Conservation (phyloP, 2,888 invertebrate genomes). For the Archaeoteleia sp. region DNA sequence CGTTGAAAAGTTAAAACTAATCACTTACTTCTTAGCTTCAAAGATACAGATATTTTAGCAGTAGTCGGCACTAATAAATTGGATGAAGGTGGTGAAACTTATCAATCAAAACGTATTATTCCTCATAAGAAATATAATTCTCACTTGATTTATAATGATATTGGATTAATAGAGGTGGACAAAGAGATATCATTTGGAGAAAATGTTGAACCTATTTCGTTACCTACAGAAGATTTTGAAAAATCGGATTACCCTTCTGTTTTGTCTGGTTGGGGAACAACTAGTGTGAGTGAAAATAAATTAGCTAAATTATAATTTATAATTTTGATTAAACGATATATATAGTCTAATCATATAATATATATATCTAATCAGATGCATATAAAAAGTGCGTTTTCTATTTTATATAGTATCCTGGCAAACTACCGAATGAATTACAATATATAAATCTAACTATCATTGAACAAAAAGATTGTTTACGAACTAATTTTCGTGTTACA, state of each 20-base stretch:
- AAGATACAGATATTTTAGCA: conserved; percentile 64
- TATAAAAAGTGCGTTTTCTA: conserved; percentile 4
- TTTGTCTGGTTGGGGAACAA: conserved; percentile 72
- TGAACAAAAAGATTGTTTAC: conserved; percentile 75
- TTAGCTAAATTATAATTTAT: too few relatives aligned
- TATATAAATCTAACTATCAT: conserved; percentile 77
- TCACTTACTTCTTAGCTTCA: conserved; percentile 60
- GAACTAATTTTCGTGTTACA: conserved; percentile 75
- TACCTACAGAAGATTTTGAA: conserved; percentile 64
- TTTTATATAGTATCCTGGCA: conserved; percentile 76
- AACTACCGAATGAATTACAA: conserved; percentile 77
- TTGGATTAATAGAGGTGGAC: conserved; percentile 67
- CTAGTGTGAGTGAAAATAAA: conserved; percentile 67
- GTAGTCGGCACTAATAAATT: conserved; percentile 67
- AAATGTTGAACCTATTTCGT: conserved; percentile 61
- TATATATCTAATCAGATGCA: not conserved
- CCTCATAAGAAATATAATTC: conserved; percentile 65
- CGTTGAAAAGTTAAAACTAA: too few relatives aligned
- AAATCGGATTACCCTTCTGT: conserved; percentile 66
- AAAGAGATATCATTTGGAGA: conserved; percentile 66
- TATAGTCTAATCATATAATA: not conserved
- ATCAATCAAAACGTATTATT: conserved; percentile 59
- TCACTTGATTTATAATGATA: conserved; percentile 67
- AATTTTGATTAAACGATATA: not conserved
- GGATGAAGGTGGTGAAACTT: conserved; percentile 66